These are phyloP conservation scores for Sturnira hondurensis DNA, from an alignment of 2,113 vertebrate species.

Conservation along the genomic window DNA sequence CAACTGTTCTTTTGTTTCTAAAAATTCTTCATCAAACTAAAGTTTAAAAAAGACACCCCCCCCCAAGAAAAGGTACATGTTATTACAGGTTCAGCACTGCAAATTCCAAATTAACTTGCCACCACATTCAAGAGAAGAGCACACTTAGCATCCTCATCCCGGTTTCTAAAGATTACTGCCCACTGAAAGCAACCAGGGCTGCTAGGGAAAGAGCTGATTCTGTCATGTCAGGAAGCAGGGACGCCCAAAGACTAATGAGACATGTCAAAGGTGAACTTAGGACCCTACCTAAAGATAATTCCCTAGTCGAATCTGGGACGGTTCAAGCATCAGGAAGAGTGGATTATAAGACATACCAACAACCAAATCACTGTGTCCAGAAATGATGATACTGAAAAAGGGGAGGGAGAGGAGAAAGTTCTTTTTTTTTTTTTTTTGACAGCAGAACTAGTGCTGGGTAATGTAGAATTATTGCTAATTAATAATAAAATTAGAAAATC, in stretches of 20 bases:
- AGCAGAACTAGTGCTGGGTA: not conserved
- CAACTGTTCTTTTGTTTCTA: conserved; percentile 86
- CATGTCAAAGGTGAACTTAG: not conserved
- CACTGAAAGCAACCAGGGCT: not conserved
- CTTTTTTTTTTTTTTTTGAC: not conserved
- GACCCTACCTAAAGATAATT: not conserved
- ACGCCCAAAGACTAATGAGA: not conserved
- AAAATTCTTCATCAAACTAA: conserved; percentile 89
- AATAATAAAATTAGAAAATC: not conserved
- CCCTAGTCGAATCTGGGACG: not conserved
- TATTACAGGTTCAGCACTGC: not conserved
- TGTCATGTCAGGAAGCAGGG: not conserved
- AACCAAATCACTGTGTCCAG: not conserved
- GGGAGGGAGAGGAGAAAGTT: not conserved
- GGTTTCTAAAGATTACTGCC: not conserved
- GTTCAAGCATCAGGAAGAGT: not conserved
- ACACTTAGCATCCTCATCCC: not conserved
- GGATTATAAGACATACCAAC: not conserved
- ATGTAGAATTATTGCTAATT: not conserved
- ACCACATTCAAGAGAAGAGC: not conserved
- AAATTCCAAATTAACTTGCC: not conserved
- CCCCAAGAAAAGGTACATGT: not conserved
- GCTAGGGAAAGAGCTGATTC: not conserved
- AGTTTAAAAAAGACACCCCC: not conserved
- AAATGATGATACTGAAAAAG: not conserved